Evolutionary conservation across 2,113 vertebrate genomes (phyloP).

Genomic region (Ceyx margarethae): DNA sequence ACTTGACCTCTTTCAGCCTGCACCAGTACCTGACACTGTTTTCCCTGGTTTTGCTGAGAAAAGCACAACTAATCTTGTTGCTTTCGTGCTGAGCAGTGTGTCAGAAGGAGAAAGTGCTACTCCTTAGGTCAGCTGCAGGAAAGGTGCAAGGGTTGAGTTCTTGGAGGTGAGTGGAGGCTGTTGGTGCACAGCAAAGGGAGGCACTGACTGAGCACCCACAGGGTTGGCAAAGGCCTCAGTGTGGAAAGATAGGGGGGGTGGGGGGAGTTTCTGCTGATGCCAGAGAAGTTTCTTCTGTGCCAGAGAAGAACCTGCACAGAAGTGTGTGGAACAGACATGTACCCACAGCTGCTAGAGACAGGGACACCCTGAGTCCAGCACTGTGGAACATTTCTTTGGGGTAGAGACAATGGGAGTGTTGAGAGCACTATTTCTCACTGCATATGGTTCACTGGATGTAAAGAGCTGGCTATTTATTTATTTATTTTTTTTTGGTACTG

Average conservation of each 20-base stretch:
- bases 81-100: background rate
- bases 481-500: background rate
- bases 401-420: background rate
- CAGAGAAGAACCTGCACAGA: background rate
- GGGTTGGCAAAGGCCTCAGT: rapidly evolving
- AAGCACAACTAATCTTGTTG: background rate
- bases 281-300: background rate
- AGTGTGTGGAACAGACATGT: background rate
- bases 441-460: background rate
- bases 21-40: background rate
- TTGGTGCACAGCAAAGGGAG: background rate
- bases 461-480: background rate
- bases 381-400: rapidly evolving
- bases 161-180: background rate
- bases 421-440: slow-evolving; percentile 30
- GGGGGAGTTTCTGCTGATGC: background rate
- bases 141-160: background rate
- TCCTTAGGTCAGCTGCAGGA: slow-evolving; percentile 7
- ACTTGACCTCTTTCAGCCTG: background rate
- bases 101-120: background rate
- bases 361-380: background rate
- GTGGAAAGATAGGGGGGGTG: background rate
- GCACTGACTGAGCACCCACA: background rate
- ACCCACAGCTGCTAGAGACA: background rate
- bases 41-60: background rate